These are phyloP conservation scores for Choristoneura rosaceana DNA, from an alignment of 2,888 invertebrate genomes.

Conservation along the genomic window DNA sequence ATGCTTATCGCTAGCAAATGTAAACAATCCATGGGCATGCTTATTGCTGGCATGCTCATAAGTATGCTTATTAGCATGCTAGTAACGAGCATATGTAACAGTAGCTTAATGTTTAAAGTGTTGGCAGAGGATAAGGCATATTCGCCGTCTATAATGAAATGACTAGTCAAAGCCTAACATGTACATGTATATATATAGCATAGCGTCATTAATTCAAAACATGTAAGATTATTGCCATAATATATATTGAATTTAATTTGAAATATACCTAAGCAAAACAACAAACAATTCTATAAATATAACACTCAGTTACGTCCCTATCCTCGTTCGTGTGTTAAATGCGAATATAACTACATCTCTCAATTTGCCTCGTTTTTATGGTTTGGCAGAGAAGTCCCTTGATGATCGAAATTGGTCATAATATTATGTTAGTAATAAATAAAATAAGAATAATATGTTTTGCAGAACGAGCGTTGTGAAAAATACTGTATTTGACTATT, in stretches of 20 bases:
- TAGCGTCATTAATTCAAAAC: no score
- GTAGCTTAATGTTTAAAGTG: background rate
- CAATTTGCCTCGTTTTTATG: background rate
- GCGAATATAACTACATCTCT: background rate
- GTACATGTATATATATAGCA: no score
- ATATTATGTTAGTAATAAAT: background rate
- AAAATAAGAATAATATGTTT: background rate
- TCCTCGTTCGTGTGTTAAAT: background rate
- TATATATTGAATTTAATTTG: no score
- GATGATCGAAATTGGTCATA: background rate
- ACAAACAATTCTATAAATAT: background rate
- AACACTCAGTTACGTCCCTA: background rate
- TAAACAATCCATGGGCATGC: no score
- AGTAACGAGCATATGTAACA: no score
- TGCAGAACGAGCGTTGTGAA: background rate
- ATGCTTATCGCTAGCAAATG: no score
- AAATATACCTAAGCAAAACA: no score
- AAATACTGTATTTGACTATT: no score
- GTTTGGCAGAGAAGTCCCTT: constrained; percentile 1
- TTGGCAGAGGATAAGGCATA: background rate
- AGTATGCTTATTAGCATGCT: no score
- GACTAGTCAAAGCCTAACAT: background rate
- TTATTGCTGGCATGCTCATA: no score
- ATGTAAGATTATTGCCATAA: no score
- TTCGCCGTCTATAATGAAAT: background rate